These are phyloP conservation scores for Sisyra terminalis DNA, from an alignment of 2,888 invertebrate species.

Conservation along the genomic window DNA sequence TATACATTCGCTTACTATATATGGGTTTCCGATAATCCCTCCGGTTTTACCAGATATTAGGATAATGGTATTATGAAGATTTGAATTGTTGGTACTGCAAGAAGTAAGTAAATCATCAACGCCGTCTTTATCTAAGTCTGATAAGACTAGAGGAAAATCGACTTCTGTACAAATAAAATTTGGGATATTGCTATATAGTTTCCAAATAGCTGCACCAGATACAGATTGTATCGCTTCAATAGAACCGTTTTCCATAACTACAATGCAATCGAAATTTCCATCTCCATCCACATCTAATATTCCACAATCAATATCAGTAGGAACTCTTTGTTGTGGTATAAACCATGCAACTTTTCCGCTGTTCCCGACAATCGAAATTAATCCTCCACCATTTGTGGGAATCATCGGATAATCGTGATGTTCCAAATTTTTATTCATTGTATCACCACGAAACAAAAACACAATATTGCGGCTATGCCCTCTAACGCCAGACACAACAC, in stretches of 20 bases:
- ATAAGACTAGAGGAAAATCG: constrained; percentile 52
- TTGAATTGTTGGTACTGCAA: constrained; percentile 31
- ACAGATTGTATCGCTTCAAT: constrained; percentile 40
- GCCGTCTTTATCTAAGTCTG: constrained; percentile 55
- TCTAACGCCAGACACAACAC: constrained; percentile 45
- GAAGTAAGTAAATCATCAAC: constrained; percentile 50
- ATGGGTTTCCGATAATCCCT: constrained; percentile 43
- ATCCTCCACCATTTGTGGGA: constrained; percentile 40
- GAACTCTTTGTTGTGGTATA: constrained; percentile 47
- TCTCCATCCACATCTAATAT: constrained; percentile 56
- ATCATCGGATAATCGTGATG: constrained; percentile 20
- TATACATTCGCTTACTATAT: constrained; percentile 39
- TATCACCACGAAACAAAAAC: constrained; percentile 53
- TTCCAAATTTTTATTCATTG: constrained; percentile 34
- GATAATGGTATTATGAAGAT: constrained; percentile 39
- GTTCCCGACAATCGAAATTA: constrained; percentile 49
- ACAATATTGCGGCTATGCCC: constrained; percentile 53
- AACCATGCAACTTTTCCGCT: constrained; percentile 61
- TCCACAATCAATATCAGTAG: constrained; percentile 55
- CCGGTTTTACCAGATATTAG: constrained; percentile 57
- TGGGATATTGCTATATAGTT: constrained; percentile 35
- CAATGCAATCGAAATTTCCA: constrained; percentile 55
- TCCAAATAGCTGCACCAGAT: constrained; percentile 42
- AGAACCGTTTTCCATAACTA: constrained; percentile 52
- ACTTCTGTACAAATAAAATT: constrained; percentile 37